phyloP scores from a whole-genome alignment of 2,113 vertebrate genomes.

The Saguinus imperator region DNA sequence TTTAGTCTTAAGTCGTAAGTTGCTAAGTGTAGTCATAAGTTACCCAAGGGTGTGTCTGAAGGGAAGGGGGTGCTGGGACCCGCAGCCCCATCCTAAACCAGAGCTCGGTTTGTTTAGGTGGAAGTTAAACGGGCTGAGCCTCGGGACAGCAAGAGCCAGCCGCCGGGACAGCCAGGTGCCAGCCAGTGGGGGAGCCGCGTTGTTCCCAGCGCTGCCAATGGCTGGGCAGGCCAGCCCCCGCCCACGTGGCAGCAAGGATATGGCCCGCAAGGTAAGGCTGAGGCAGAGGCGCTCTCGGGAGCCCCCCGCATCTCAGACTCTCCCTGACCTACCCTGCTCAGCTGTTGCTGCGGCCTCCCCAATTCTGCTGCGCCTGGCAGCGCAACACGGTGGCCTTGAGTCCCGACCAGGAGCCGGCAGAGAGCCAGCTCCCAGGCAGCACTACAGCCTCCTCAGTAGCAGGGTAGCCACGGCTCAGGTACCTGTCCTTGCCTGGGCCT shows the following conservation, averaged over 20 bases:
- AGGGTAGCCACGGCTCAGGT: neutral
- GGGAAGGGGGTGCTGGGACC: slow-evolving; percentile 82
- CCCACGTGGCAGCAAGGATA: slow-evolving; percentile 97
- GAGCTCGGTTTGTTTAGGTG: slow-evolving; percentile 94
- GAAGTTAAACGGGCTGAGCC: slow-evolving; percentile 99
- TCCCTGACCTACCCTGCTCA: too few relatives aligned
- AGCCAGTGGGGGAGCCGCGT: slow-evolving; percentile 96
- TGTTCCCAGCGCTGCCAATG: slow-evolving; percentile 95
- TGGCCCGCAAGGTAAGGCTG: slow-evolving; percentile 93
- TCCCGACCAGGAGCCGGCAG: too few relatives aligned
- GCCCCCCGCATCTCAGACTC: too few relatives aligned
- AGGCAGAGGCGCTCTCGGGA: too few relatives aligned
- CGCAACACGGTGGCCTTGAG: too few relatives aligned
- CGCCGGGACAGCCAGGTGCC: slow-evolving; percentile 90
- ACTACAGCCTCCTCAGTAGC: neutral
- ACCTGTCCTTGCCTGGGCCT: neutral
- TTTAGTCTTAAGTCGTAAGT: slow-evolving; percentile 88
- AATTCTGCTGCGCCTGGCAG: neutral
- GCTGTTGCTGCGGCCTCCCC: too few relatives aligned
- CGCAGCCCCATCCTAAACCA: slow-evolving; percentile 81
- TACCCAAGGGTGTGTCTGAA: slow-evolving; percentile 85
- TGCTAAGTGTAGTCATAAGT: slow-evolving; percentile 87
- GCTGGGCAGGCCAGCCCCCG: slow-evolving; percentile 97
- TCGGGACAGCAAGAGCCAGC: slow-evolving; percentile 96
- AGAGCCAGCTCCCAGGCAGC: too few relatives aligned